Percentiles rank a stretch among this genome's conserved stretches.
phyloP scores from a whole-genome alignment of 2,797 vertebrate species.

The Mareca penelope region DNA sequence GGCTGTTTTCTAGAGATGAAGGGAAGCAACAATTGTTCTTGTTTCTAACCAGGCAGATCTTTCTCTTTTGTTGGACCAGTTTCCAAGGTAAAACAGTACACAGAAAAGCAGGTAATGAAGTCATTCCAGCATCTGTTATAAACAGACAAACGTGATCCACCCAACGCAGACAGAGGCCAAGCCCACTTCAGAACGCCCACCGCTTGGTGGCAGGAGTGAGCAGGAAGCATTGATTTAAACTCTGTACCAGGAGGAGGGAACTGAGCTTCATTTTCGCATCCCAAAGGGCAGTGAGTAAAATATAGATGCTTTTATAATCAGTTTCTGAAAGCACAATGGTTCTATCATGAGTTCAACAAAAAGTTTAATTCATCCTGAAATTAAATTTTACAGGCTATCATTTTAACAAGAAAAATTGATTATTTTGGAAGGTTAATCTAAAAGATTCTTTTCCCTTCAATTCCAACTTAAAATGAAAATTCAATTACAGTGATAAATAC shows the following conservation, averaged over 20 bases:
- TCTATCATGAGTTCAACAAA: conserved; percentile 26
- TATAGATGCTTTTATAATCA: background rate
- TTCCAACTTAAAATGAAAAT: conserved; percentile 21
- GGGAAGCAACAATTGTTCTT: background rate
- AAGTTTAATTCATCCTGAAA: conserved; percentile 45
- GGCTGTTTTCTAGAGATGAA: background rate
- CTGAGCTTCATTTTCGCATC: background rate
- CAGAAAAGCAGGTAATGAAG: background rate
- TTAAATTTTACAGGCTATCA: conserved; percentile 49
- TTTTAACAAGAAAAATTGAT: conserved; percentile 17
- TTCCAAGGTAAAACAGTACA: background rate
- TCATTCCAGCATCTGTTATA: background rate
- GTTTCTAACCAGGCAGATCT: background rate
- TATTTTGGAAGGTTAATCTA: conserved; percentile 24
- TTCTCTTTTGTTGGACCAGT: background rate
- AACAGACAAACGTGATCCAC: background rate
- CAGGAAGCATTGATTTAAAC: background rate
- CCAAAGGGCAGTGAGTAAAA: background rate
- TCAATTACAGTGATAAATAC: conserved; percentile 41
- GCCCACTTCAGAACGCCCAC: background rate
- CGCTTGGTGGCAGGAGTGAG: background rate
- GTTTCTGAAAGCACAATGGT: background rate
- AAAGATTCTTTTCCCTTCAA: conserved; percentile 7
- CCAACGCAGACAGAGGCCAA: background rate
- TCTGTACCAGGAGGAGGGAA: background rate